Evolutionary conservation across 2,888 invertebrate genomes (phyloP), one percentile per base, ranked within the genome.

Genomic region (Drosophila melanocephala): DNA sequence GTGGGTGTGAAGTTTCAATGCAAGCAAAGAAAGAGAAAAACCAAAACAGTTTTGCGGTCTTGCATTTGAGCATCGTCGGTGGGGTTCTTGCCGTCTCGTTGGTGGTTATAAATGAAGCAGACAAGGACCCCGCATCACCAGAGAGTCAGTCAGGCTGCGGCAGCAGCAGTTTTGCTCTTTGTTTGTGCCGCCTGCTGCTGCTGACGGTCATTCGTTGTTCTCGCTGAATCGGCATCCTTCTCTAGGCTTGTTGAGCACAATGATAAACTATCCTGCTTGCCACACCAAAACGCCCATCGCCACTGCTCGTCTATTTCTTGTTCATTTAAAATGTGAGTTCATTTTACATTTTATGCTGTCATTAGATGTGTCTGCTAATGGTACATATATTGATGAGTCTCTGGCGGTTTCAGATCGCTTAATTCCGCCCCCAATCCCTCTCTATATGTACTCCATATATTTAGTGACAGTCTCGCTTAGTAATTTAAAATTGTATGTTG

Each of bases 31-130:
- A 62, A 75, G 67, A 75, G 79, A 65, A 78, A 71, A 77, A 85
- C 88, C 77, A 75, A 83, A 90, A 90, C 85, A 90, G 81, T 85
- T 85, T 85, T 85, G 85, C 68, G 85, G 85, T 88, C 86, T 85
- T 88, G 86, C 90, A 85, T 77, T 87, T 75, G 77, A 79, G 66
- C 75, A 35, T 67, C 69, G 47, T 75, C 72, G 75, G 75, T 77
- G 82, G 78, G 75, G 72, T 78, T 72, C 71, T 73, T 72, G 84
- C 79, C 81, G 77, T 84, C 87, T 82, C 79, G 79, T 74, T 79
- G 78, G 73, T 66, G 82, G 79, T 79, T 79, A 79, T 79, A 82
- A 79, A 79, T 79, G 79, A 79, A 78, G 74, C 79, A 73, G 64
- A 78, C 74, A 59, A 66, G 63, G 65, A 56, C 69, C 44, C 44